phyloP scores from a whole-genome alignment of 1,140 invertebrate genomes.

The Heliconius congener region DNA sequence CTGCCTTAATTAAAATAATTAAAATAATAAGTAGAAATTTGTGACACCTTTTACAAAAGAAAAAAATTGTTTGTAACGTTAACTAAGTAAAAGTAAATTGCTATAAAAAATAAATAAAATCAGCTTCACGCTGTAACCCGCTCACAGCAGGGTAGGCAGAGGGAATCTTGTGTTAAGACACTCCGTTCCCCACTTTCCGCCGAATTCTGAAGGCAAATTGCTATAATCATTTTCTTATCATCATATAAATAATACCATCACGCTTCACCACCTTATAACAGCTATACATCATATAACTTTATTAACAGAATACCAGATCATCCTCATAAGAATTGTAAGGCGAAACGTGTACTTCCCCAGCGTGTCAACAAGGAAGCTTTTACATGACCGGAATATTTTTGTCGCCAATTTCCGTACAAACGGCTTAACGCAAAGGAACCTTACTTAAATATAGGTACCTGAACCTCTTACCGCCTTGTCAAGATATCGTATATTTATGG shows the following conservation, averaged over 20 bases:
- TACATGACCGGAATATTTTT: conserved; percentile 78
- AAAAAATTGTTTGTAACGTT: too few relatives aligned
- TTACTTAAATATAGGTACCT: conserved; percentile 62
- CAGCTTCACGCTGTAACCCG: too few relatives aligned
- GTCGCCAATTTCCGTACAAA: conserved; percentile 70
- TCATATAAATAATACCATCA: neutral
- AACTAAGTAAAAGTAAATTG: too few relatives aligned
- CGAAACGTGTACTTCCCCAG: conserved; percentile 62
- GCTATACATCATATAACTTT: neutral
- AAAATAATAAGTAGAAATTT: neutral
- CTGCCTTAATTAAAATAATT: neutral
- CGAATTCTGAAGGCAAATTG: too few relatives aligned
- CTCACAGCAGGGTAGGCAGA: too few relatives aligned
- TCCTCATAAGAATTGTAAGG: conserved; percentile 48
- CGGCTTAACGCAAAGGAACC: conserved; percentile 44
- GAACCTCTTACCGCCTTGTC: conserved; percentile 52
- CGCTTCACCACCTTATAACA: neutral
- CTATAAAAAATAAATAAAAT: neutral
- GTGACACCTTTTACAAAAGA: neutral
- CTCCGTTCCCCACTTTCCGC: too few relatives aligned
- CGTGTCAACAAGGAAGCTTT: conserved; percentile 63
- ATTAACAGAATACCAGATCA: conserved; percentile 10
- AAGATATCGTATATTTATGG: conserved; percentile 64
- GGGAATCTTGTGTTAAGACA: too few relatives aligned
- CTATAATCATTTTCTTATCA: neutral